These are phyloP conservation scores for Allolobophora icterica DNA, from an alignment of 2,888 invertebrate species.

Conservation along the genomic window DNA sequence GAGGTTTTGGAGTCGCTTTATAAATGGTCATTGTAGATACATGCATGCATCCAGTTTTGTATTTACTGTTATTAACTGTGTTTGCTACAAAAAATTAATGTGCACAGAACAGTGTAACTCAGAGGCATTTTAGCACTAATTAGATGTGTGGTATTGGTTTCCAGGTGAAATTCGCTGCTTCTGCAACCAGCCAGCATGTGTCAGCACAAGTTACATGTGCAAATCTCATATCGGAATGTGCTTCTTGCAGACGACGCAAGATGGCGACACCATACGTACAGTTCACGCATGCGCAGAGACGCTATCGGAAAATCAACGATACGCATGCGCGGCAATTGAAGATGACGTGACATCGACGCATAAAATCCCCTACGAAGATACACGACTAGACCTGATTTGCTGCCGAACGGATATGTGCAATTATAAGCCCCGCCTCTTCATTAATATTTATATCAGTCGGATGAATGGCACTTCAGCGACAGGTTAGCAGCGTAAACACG, in stretches of 20 bases:
- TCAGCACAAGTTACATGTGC: slow-evolving; percentile 14
- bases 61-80: no score
- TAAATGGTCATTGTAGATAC: no score
- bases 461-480: neutral
- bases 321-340: neutral
- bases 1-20: no score
- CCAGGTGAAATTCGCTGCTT: slow-evolving; percentile 19
- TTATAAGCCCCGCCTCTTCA: slow-evolving; percentile 27
- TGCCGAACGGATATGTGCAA: slow-evolving; percentile 24
- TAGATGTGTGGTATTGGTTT: neutral
- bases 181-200: slow-evolving; percentile 23
- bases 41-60: no score
- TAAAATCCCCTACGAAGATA: neutral
- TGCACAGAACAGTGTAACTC: no score
- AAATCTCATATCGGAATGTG: neutral
- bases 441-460: slow-evolving; percentile 22
- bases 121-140: neutral
- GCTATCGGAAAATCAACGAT: neutral
- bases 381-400: neutral
- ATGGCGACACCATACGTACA: neutral
- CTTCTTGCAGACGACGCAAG: slow-evolving; percentile 19
- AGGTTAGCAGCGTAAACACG: neutral
- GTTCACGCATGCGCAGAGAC: slow-evolving; percentile 28
- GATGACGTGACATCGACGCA: neutral
- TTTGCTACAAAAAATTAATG: no score